Conservation (phyloP, 2,113 vertebrate genomes). For the Alces alces region DNA sequence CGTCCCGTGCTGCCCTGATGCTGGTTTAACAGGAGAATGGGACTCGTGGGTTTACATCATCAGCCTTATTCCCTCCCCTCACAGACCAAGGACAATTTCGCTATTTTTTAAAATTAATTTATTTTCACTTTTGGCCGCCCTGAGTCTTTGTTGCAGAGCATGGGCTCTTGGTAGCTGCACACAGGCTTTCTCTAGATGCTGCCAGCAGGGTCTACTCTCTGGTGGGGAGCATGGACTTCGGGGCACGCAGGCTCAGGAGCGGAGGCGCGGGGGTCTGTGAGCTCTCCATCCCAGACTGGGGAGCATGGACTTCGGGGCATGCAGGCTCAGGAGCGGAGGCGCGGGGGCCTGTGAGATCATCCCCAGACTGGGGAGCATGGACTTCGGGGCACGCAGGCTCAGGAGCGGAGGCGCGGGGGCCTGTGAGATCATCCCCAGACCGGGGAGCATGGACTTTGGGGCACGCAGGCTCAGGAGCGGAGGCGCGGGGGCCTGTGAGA, state of each 20-base stretch:
- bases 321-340: not conserved
- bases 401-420: not conserved
- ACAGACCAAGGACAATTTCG: not conserved
- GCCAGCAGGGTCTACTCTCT: not conserved
- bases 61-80: not conserved
- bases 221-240: not conserved
- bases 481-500: not conserved
- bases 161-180: not conserved
- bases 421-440: not conserved
- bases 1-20: not conserved
- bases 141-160: not conserved
- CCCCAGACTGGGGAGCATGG: not conserved
- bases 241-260: not conserved
- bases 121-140: not conserved
- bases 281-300: not conserved
- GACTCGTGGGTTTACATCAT: not conserved
- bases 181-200: not conserved
- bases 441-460: not conserved
- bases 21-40: not conserved
- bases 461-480: not conserved
- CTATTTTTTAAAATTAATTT: not conserved
- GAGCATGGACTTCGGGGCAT: not conserved
- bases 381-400: not conserved
- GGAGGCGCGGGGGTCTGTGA: not conserved
- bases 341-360: not conserved